phyloP scores from a whole-genome alignment of 2,888 invertebrate genomes.

The Choreutis nemorana region DNA sequence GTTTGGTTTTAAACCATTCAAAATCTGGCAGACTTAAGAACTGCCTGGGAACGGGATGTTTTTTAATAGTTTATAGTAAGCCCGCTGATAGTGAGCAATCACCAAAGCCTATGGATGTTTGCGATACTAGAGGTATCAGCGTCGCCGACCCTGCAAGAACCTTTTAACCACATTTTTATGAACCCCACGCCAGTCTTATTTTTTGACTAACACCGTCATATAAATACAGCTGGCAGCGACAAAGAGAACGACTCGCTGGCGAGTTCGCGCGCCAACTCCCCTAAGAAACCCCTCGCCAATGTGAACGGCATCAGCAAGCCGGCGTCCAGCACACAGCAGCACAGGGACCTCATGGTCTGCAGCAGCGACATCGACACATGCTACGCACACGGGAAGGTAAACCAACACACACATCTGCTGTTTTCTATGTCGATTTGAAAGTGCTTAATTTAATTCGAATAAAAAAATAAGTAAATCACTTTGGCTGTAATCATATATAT shows the following conservation, averaged over 20 bases:
- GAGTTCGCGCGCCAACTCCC: conserved; percentile 44
- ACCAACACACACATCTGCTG: not conserved
- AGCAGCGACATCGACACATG: conserved; percentile 74
- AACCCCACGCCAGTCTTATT: no score
- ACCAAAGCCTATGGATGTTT: no score
- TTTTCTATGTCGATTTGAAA: not conserved
- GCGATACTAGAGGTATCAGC: no score
- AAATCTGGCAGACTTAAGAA: no score
- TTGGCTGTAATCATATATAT: no score
- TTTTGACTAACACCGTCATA: no score
- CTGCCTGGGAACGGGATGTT: no score
- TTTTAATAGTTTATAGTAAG: no score
- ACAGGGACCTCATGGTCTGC: conserved; percentile 70
- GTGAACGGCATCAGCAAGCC: conserved; percentile 35
- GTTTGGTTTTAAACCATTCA: no score
- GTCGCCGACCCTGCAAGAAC: no score
- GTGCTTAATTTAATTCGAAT: not conserved
- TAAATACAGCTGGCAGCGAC: conserved; percentile 72
- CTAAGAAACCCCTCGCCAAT: conserved; percentile 44
- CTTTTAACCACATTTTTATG: no score
- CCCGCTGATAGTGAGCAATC: no score
- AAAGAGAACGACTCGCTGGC: conserved; percentile 69
- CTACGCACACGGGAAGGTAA: conserved; percentile 73
- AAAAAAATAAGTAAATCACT: not conserved
- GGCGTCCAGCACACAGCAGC: conserved; percentile 31